Evolutionary conservation across 2,113 vertebrate genomes (phyloP).

Genomic region (Gallinago media): DNA sequence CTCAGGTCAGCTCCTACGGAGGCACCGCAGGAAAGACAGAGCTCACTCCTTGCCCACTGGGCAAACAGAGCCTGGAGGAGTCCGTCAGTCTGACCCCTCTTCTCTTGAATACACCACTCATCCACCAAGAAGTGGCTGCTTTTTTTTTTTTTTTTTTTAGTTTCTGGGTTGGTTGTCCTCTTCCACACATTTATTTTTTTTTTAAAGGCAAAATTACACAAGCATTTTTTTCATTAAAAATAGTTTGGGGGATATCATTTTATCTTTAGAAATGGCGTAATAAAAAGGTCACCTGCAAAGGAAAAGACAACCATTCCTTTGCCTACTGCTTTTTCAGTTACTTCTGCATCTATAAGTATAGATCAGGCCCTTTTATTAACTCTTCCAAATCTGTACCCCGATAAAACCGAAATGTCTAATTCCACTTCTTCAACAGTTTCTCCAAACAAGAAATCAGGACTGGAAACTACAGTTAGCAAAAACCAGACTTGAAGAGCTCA

Average conservation of each 20-base stretch:
- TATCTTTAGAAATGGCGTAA: background rate
- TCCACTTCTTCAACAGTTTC: background rate
- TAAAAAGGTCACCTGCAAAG: background rate
- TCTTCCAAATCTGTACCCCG: background rate
- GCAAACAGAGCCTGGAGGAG: background rate
- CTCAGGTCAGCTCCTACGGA: background rate
- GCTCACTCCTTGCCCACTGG: background rate
- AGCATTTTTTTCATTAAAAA: background rate
- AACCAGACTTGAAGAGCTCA: background rate
- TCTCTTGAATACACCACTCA: background rate
- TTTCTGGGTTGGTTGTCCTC: background rate
- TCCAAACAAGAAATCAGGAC: background rate
- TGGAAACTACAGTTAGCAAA: background rate
- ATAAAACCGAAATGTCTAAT: background rate
- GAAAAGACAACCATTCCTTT: background rate
- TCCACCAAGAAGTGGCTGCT: background rate
- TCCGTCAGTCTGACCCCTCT: background rate
- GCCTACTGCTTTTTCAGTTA: background rate
- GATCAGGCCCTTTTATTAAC: background rate
- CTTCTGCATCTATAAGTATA: background rate
- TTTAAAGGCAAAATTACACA: background rate
- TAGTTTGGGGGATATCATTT: background rate
- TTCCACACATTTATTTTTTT: background rate
- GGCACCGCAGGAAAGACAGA: background rate
- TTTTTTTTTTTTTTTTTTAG: background rate